These are phyloP conservation scores for Conger conger DNA, from an alignment of 2,113 vertebrate genomes.

Conservation along the genomic window DNA sequence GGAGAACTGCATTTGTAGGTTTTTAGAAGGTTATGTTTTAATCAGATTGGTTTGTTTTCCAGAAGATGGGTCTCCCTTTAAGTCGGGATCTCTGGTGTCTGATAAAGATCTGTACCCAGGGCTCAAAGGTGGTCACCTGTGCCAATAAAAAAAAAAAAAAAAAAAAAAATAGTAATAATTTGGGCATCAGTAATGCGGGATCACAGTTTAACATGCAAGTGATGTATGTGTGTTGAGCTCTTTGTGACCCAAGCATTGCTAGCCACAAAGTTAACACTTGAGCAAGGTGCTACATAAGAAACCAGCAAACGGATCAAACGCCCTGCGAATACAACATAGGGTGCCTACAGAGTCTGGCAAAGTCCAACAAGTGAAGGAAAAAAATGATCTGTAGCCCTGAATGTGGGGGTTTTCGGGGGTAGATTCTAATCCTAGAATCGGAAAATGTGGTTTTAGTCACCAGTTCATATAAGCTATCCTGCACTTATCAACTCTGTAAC, in stretches of 20 bases:
- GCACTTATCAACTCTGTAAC: conserved; percentile 64
- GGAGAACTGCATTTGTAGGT: conserved; percentile 9
- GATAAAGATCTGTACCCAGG: conserved; percentile 26
- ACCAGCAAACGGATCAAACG: conserved; percentile 1
- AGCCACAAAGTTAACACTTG: conserved; percentile 42
- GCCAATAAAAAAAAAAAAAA: conserved; percentile 33
- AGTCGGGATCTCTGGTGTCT: background rate
- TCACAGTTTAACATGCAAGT: conserved; percentile 44
- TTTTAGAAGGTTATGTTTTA: conserved; percentile 9
- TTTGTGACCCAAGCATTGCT: conserved; percentile 38
- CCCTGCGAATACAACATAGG: background rate
- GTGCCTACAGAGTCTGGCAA: conserved; percentile 14
- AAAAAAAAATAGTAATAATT: conserved; percentile 20
- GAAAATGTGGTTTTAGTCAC: conserved; percentile 48
- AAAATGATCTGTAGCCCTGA: conserved; percentile 39
- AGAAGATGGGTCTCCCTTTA: background rate
- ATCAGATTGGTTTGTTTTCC: conserved; percentile 6
- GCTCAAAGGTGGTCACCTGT: conserved; percentile 42
- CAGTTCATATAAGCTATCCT: conserved; percentile 66
- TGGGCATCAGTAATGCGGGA: conserved; percentile 20
- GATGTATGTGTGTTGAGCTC: conserved; percentile 36
- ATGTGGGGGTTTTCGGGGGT: conserved; percentile 30
- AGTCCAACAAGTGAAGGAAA: conserved; percentile 29
- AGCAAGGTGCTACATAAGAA: background rate
- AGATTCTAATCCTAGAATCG: conserved; percentile 40